These are phyloP conservation scores for Trididemnum clinides DNA, from an alignment of 23 tunicate genomes.

Conservation along the genomic window DNA sequence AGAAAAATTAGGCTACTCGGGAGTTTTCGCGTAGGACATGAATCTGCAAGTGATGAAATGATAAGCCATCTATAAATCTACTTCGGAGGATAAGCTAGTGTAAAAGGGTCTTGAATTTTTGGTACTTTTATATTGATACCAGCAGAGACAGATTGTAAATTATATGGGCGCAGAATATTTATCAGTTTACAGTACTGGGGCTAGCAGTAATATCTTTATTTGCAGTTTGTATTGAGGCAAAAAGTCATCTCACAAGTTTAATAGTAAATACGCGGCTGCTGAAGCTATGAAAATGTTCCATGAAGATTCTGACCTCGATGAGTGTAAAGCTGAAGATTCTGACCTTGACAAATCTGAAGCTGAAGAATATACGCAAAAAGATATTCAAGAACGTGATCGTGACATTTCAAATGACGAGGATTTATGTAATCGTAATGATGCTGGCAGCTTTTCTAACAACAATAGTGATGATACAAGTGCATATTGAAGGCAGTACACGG, in stretches of 20 bases:
- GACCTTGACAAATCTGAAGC: no score
- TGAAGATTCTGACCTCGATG: constrained; percentile 18
- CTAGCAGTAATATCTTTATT: not conserved
- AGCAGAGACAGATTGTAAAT: no score
- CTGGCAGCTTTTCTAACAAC: not conserved
- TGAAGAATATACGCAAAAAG: constrained; percentile 10
- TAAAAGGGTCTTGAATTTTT: no score
- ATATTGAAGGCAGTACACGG: not conserved
- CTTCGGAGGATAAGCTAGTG: no score
- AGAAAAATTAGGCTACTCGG: no score
- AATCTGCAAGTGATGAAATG: no score
- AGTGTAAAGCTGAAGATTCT: no score
- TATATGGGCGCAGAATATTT: no score
- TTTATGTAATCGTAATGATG: not conserved
- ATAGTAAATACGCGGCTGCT: not conserved
- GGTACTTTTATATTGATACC: no score
- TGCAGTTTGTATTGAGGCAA: not conserved
- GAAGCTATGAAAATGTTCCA: not conserved
- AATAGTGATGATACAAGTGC: not conserved
- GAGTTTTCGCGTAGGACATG: no score
- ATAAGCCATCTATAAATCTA: no score
- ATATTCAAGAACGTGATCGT: constrained; percentile 1
- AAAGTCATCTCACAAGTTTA: not conserved
- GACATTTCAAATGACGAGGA: constrained; percentile 7
- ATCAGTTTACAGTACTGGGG: no score